Conservation (phyloP, 2,113 vertebrate genomes). For the Piaya cayana region DNA sequence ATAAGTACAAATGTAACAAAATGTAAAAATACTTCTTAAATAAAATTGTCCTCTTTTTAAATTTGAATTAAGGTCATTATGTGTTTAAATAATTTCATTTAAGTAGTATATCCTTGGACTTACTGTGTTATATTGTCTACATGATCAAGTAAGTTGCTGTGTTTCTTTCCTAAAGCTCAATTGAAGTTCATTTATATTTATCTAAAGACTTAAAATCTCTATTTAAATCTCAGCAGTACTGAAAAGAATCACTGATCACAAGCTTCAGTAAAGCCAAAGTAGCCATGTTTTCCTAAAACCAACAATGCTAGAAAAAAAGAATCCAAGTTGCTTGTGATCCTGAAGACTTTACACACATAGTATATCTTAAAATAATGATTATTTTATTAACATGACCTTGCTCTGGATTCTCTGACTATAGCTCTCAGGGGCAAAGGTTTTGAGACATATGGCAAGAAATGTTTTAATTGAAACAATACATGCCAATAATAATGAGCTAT, state of each 20-base stretch:
- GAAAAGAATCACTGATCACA: not conserved
- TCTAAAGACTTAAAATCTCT: not conserved
- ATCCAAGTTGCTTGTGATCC: not conserved
- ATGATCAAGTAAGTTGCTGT: not conserved
- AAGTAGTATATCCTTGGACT: not conserved
- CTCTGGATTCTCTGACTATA: not conserved
- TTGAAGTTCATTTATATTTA: not conserved
- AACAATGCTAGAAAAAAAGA: not conserved
- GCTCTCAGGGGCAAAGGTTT: not conserved
- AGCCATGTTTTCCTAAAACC: not conserved
- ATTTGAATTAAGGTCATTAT: not conserved
- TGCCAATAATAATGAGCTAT: not conserved
- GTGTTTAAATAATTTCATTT: not conserved
- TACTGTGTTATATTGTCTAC: not conserved
- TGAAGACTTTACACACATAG: not conserved
- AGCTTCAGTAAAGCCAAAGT: not conserved
- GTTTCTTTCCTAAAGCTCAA: not conserved
- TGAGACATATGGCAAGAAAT: not conserved
- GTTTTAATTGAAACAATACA: not conserved
- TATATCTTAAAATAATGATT: not conserved
- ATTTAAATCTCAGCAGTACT: not conserved
- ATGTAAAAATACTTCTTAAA: not conserved
- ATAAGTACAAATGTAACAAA: not conserved
- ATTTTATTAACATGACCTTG: not conserved
- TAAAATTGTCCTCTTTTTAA: not conserved